Conservation (phyloP, 2,797 vertebrate species). For the Pelobates cultripes region DNA sequence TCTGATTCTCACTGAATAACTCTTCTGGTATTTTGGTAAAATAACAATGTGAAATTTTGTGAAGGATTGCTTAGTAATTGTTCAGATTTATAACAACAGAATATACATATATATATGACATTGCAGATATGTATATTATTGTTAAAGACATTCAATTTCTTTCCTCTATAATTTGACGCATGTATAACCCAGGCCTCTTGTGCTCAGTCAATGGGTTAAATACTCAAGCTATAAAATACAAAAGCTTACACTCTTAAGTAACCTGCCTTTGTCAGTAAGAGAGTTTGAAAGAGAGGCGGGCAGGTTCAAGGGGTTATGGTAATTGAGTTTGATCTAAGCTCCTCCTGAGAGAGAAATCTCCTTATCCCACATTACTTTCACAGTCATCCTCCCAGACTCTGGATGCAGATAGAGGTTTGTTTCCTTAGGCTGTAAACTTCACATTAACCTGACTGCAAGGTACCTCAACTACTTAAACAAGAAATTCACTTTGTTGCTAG, state of each 20-base stretch:
- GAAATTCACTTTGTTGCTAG: background rate
- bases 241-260: slow-evolving; percentile 11
- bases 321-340: slow-evolving; percentile 77
- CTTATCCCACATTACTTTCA: slow-evolving; percentile 65
- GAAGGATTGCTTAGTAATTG: too few species aligned
- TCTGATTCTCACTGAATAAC: too few species aligned
- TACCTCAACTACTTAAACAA: background rate
- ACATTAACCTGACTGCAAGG: background rate
- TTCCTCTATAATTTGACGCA: background rate
- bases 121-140: too few species aligned
- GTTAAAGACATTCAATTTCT: too few species aligned
- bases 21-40: too few species aligned
- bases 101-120: too few species aligned
- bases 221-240: background rate
- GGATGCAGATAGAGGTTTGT: slow-evolving; percentile 16
- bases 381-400: slow-evolving; percentile 44
- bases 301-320: slow-evolving; percentile 66
- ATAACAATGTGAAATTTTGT: too few species aligned
- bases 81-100: too few species aligned
- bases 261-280: slow-evolving; percentile 30
- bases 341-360: slow-evolving; percentile 67
- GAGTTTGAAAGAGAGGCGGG: slow-evolving; percentile 17
- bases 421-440: slow-evolving; percentile 20
- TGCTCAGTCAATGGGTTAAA: background rate
- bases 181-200: background rate